Evolutionary conservation across 2,888 invertebrate species (phyloP).

Genomic region (Thalpophila matura): DNA sequence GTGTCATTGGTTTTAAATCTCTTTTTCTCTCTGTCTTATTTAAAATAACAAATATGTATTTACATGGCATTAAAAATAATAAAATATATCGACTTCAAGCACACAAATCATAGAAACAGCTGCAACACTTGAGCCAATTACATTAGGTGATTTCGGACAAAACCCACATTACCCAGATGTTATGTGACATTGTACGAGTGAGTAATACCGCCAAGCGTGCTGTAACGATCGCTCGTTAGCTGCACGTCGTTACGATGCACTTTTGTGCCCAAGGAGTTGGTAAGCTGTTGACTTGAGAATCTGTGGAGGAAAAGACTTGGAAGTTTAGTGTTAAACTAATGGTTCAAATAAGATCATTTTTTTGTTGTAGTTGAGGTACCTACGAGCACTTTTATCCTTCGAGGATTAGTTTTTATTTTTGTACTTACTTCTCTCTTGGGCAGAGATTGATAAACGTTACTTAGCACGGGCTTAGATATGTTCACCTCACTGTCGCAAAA

Average conservation of each 20-base stretch:
- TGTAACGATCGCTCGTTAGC: slow-evolving; percentile 69
- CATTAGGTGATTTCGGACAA: slow-evolving; percentile 22
- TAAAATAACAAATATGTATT: too few relatives aligned
- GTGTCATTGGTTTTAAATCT: too few relatives aligned
- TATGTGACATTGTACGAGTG: slow-evolving; percentile 38
- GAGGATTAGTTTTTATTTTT: background rate
- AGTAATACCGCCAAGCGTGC: slow-evolving; percentile 56
- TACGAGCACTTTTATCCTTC: too few relatives aligned
- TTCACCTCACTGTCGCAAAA: too few relatives aligned
- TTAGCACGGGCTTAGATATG: too few relatives aligned
- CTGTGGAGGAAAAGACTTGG: slow-evolving; percentile 23
- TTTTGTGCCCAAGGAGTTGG: slow-evolving; percentile 50
- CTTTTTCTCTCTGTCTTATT: too few relatives aligned
- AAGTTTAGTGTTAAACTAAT: slow-evolving; percentile 18
- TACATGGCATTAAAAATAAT: too few relatives aligned
- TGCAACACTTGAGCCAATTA: slow-evolving; percentile 31
- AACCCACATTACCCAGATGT: slow-evolving; percentile 41
- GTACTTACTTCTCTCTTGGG: too few relatives aligned
- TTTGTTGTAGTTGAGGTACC: background rate
- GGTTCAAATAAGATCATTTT: background rate
- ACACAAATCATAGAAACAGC: background rate
- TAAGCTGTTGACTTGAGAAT: slow-evolving; percentile 52
- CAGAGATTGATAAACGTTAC: too few relatives aligned
- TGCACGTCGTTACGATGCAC: slow-evolving; percentile 63
- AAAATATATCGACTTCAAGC: background rate